Base-by-base conservation (phyloP, 2,113 vertebrate genomes). In the Sinocyclocheilus rhinocerous region DNA sequence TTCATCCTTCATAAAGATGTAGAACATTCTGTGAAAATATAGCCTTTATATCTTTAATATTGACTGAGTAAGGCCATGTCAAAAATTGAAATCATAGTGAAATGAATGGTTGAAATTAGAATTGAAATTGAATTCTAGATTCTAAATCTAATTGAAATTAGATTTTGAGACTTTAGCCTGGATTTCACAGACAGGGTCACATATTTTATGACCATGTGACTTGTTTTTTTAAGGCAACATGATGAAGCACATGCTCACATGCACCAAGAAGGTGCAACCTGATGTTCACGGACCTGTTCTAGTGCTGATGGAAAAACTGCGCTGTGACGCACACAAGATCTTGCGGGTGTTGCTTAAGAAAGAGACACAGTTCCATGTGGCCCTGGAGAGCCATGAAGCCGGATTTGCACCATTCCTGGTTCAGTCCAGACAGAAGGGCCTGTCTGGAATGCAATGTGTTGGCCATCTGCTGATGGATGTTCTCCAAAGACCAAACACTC, bases 401-500 rank as follows among this genome's bases (percentile, higher is more conserved):
- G 86, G 72, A 87, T 75, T 84, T 87, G 82, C 84, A 84, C 90
- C 61, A 42, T 89, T 84, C 83, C 88, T 87, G 83, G 70, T 84
- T 50, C 86, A 84, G 77, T 85, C 87, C 90, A 89, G 87, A 88
- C 89, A 80, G 90, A 93, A 89, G 92, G 89, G 84, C 84, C 90
- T 90, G 91, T 92, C 91, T 93, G 94, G 93, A 94, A 94, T 91
- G 92, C 92, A 93, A 93, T 94, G 91, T 95, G 94, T 91, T 85
- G 87, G 89, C 92, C 91, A 94, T 95, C 93, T 94, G 94, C 91
- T 92, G 91, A 87, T 89, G 50, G 67, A 83, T 83, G 89, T 90
- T 91, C 73, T 36, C 69, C 33, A 22, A 83, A 52, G 69, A 81
- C 72, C 82, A 81, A 86, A 86, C 48, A 81, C 22, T 50, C 65